Conservation (phyloP, 2,888 invertebrate genomes). For the Syrphus vitripennis region DNA sequence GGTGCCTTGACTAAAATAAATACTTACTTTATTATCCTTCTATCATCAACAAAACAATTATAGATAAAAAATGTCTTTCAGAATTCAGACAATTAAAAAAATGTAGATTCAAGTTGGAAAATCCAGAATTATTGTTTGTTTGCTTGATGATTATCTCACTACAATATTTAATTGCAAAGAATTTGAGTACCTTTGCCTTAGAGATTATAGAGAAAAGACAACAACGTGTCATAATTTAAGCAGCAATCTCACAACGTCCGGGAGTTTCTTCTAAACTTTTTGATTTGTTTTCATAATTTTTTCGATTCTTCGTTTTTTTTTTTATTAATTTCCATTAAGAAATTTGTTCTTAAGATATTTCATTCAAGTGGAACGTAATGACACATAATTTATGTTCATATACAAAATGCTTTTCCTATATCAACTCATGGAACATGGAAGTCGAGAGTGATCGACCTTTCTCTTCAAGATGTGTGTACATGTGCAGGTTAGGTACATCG, state of each 20-base stretch:
- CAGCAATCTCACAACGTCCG: neutral
- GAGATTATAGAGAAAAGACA: too few relatives aligned
- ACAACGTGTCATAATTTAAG: slow-evolving; percentile 22
- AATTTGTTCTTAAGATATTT: slow-evolving; percentile 35
- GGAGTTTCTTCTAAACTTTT: slow-evolving; percentile 11
- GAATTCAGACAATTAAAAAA: neutral
- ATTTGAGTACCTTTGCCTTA: too few relatives aligned
- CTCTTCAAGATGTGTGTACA: neutral
- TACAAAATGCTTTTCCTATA: neutral
- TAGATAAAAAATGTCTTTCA: neutral
- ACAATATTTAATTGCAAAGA: neutral
- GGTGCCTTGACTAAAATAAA: neutral
- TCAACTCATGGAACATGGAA: neutral
- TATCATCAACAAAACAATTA: neutral
- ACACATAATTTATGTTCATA: neutral
- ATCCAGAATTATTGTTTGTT: neutral
- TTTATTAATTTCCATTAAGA: slow-evolving; percentile 21
- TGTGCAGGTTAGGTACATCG: neutral
- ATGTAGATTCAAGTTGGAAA: slow-evolving; percentile 6
- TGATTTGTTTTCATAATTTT: neutral
- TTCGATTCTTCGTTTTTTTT: neutral
- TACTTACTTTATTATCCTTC: neutral
- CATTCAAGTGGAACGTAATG: slow-evolving; percentile 50
- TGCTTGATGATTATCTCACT: slow-evolving; percentile 5
- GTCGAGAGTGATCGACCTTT: slow-evolving; percentile 53